phyloP scores from a whole-genome alignment of 2,888 invertebrate genomes.

The Meandrusa payeni region DNA sequence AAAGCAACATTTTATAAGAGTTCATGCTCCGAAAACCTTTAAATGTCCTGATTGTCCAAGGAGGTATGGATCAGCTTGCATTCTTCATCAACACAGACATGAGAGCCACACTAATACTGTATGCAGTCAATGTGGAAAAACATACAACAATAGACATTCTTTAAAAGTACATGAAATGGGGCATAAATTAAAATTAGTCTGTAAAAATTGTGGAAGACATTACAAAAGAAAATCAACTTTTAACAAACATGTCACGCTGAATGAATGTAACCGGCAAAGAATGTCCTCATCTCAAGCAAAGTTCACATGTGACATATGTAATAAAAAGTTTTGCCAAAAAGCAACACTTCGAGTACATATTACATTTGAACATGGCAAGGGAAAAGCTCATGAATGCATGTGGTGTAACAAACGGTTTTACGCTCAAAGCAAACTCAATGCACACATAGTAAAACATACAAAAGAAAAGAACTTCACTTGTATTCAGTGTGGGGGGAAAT shows the following conservation, averaged over 20 bases:
- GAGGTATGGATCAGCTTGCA: constrained; percentile 1
- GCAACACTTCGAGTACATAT: constrained; percentile 18
- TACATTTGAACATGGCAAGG: constrained; percentile 53
- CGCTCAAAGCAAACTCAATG: constrained; percentile 52
- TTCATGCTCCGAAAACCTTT: constrained; percentile 4
- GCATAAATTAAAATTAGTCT: background rate
- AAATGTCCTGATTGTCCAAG: constrained; percentile 5
- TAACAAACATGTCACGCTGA: background rate
- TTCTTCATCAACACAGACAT: constrained; percentile 3
- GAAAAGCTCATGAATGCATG: constrained; percentile 46
- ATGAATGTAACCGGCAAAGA: background rate
- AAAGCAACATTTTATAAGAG: constrained; percentile 3
- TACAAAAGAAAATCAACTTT: constrained; percentile 7
- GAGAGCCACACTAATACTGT: constrained; percentile 2
- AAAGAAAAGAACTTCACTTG: constrained; percentile 62
- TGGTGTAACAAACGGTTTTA: constrained; percentile 65
- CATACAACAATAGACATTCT: constrained; percentile 7
- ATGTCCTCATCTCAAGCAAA: constrained; percentile 6
- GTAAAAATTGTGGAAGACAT: constrained; percentile 2
- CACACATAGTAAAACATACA: constrained; percentile 64
- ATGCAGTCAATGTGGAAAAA: constrained; percentile 6
- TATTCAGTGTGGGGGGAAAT: constrained; percentile 56
- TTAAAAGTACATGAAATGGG: constrained; percentile 6
- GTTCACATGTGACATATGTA: constrained; percentile 6
- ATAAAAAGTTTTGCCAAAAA: constrained; percentile 20